These are phyloP conservation scores for Chrysina gloriosa DNA, from an alignment of 2,888 invertebrate genomes.

Conservation along the genomic window DNA sequence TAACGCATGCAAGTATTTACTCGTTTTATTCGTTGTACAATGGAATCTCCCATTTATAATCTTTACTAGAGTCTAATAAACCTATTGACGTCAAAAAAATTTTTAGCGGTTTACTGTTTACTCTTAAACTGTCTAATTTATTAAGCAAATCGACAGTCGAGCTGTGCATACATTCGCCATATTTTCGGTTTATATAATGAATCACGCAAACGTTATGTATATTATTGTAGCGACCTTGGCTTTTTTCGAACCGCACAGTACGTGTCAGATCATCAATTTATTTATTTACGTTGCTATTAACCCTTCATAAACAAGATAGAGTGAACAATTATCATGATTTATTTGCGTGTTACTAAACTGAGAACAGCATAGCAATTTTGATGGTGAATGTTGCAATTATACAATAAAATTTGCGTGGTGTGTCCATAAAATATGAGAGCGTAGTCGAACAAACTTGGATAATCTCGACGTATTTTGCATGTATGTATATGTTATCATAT, in stretches of 20 bases:
- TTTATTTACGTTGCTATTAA: slow-evolving; percentile 25
- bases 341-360: slow-evolving; percentile 3
- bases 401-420: not conserved
- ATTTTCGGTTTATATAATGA: slow-evolving; percentile 26
- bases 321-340: slow-evolving; percentile 28
- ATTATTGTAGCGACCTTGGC: slow-evolving; percentile 26
- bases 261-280: slow-evolving; percentile 34
- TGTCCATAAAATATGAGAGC: too few relatives aligned
- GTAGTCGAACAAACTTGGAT: too few relatives aligned
- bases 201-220: slow-evolving; percentile 29
- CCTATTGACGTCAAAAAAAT: slow-evolving; percentile 21
- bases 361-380: not conserved
- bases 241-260: slow-evolving; percentile 11
- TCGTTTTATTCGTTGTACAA: not conserved
- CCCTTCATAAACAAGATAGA: slow-evolving; percentile 25
- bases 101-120: not conserved
- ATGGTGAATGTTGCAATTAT: not conserved
- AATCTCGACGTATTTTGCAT: not conserved
- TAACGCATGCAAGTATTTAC: not conserved
- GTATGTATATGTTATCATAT: not conserved
- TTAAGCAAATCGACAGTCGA: slow-evolving; percentile 22
- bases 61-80: slow-evolving; percentile 23
- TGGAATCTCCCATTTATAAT: not conserved
- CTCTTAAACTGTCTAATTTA: slow-evolving; percentile 28
- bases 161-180: slow-evolving; percentile 26